A percentile compares a stretch with the other conserved stretches of the same genome.
phyloP scores from a whole-genome alignment of 2,113 vertebrate species.

The Entelurus aequoreus region DNA sequence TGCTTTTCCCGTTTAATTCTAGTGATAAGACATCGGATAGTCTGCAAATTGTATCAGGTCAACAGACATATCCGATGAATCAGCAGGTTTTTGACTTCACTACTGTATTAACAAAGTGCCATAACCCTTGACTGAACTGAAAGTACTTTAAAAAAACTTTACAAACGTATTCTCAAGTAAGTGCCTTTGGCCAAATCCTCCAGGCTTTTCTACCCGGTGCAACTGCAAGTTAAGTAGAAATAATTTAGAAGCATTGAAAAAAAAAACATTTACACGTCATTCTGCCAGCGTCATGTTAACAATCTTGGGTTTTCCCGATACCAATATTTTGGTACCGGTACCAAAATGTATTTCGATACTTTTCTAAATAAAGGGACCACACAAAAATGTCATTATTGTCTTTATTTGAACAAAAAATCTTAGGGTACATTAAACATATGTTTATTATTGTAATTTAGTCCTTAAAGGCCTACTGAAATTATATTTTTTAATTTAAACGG shows the following conservation, averaged over 20 bases:
- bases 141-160: slow-evolving; percentile 29
- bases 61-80: slow-evolving; percentile 1
- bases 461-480: too few relatives aligned
- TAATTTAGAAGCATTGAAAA: slow-evolving; percentile 25
- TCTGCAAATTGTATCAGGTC: slow-evolving; percentile 4
- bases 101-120: not conserved
- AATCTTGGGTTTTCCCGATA: not conserved
- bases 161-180: slow-evolving; percentile 15
- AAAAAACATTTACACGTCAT: slow-evolving; percentile 1
- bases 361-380: too few relatives aligned
- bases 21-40: not conserved
- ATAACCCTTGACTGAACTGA: not conserved
- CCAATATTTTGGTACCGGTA: too few relatives aligned
- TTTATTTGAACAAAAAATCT: too few relatives aligned
- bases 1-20: not conserved
- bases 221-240: slow-evolving; percentile 45
- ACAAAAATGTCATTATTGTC: too few relatives aligned
- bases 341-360: too few relatives aligned
- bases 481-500: too few relatives aligned
- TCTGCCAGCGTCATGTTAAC: slow-evolving; percentile 20
- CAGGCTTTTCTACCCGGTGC: slow-evolving; percentile 44
- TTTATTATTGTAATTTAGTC: too few relatives aligned
- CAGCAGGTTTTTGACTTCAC: not conserved
- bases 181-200: slow-evolving; percentile 34
- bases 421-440: too few relatives aligned